phyloP scores from a whole-genome alignment of 1,140 invertebrate genomes.

The Cotesia chilonis region DNA sequence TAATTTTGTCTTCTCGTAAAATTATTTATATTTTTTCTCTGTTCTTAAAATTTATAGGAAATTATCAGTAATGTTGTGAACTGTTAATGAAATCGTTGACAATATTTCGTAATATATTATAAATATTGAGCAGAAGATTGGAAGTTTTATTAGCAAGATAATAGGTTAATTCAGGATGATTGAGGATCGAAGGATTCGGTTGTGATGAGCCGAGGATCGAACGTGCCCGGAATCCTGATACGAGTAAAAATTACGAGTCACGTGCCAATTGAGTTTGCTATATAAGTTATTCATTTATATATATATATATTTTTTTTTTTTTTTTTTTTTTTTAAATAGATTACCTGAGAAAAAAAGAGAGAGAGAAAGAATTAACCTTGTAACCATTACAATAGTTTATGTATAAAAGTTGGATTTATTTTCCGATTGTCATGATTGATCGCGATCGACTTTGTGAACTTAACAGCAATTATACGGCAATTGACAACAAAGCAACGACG shows the following conservation, averaged over 20 bases:
- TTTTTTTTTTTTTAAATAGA: background rate
- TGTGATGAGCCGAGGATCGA: slow-evolving; percentile 14
- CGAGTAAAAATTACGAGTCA: slow-evolving; percentile 26
- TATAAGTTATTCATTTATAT: too few species aligned
- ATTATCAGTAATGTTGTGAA: too few species aligned
- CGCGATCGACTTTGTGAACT: slow-evolving; percentile 41
- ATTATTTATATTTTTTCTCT: too few species aligned
- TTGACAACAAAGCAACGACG: too few species aligned
- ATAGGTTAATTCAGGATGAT: background rate
- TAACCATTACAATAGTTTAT: slow-evolving; percentile 45
- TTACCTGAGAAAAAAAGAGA: background rate
- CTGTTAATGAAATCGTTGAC: too few species aligned
- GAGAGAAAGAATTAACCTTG: slow-evolving; percentile 45
- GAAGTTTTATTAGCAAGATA: background rate
- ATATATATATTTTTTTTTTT: background rate
- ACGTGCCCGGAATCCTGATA: slow-evolving; percentile 19
- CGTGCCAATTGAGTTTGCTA: slow-evolving; percentile 34
- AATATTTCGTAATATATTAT: too few species aligned
- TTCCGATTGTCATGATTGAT: slow-evolving; percentile 24
- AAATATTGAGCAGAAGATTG: background rate
- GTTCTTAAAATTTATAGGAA: too few species aligned
- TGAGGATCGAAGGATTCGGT: background rate
- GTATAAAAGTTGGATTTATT: slow-evolving; percentile 26
- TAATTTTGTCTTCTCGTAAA: background rate
- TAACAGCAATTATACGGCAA: slow-evolving; percentile 17